Evolutionary conservation across 2,888 invertebrate species (phyloP).

Genomic region (Dendrolimus pini): DNA sequence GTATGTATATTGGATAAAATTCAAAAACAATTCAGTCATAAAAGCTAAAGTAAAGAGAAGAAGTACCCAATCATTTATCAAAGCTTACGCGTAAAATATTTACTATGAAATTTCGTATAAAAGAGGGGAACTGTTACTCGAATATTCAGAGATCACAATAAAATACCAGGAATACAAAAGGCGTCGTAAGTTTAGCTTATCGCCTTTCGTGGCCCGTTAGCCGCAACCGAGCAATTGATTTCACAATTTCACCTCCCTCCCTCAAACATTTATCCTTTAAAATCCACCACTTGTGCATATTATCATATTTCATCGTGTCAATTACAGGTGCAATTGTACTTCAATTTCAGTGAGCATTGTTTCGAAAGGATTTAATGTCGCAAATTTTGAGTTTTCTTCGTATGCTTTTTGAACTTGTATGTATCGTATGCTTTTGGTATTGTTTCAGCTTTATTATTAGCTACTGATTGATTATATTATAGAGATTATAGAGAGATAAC

Average conservation of each 20-base stretch:
- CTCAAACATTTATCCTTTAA: slow-evolving; percentile 43
- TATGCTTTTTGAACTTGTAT: too few relatives aligned
- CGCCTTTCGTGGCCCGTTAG: slow-evolving; percentile 59
- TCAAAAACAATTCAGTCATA: too few relatives aligned
- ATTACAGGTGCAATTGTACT: slow-evolving; percentile 28
- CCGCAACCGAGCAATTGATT: slow-evolving; percentile 64
- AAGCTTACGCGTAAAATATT: background rate
- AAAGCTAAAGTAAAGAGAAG: too few relatives aligned
- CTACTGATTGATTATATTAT: too few relatives aligned
- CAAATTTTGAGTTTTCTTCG: too few relatives aligned
- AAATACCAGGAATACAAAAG: slow-evolving; percentile 60
- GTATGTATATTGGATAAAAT: too few relatives aligned
- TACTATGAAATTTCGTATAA: background rate
- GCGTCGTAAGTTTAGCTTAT: slow-evolving; percentile 65
- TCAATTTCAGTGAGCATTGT: background rate
- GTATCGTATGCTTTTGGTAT: too few relatives aligned
- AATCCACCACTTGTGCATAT: slow-evolving; percentile 46
- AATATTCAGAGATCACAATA: slow-evolving; percentile 41
- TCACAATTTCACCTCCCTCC: slow-evolving; percentile 38
- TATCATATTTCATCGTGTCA: slow-evolving; percentile 57
- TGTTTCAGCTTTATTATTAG: too few relatives aligned
- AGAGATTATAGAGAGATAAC: too few relatives aligned
- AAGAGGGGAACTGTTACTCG: slow-evolving; percentile 6
- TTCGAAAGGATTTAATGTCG: background rate
- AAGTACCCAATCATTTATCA: background rate